Percentiles rank a stretch among this genome's conserved stretches.
Evolutionary conservation across 2,113 vertebrate genomes (phyloP).

Genomic region (Onychostoma macrolepis): DNA sequence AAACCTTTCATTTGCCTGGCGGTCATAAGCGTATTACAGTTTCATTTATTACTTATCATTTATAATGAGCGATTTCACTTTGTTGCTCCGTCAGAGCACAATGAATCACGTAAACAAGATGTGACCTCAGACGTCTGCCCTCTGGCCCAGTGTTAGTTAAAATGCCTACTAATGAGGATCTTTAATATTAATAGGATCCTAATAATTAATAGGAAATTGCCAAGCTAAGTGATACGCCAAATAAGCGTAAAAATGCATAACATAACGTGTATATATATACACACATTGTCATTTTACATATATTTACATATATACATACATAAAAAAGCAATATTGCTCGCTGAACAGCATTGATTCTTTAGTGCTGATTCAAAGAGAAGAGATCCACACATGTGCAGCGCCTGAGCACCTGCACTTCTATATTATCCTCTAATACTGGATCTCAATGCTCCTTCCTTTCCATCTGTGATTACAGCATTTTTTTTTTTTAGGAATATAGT

Average conservation of each 20-base stretch:
- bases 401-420: too few relatives aligned
- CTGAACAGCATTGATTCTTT: too few relatives aligned
- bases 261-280: background rate
- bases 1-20: background rate
- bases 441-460: background rate
- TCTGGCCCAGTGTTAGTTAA: background rate
- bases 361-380: too few relatives aligned
- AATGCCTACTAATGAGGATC: background rate
- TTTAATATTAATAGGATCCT: slow-evolving; percentile 1
- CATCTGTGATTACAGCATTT: background rate
- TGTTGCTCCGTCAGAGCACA: background rate
- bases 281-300: too few relatives aligned
- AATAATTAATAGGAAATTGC: background rate
- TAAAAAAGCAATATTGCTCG: too few relatives aligned
- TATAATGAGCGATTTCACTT: background rate
- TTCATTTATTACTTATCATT: slow-evolving; percentile 4
- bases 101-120: background rate
- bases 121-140: background rate
- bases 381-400: too few relatives aligned
- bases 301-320: too few relatives aligned
- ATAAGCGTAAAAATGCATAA: background rate
- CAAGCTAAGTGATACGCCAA: background rate
- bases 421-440: too few relatives aligned
- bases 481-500: too few relatives aligned
- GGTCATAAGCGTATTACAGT: background rate